Percentiles rank a stretch among this genome's conserved stretches.
Conservation (phyloP, 2,113 vertebrate genomes). For the Lynx canadensis region DNA sequence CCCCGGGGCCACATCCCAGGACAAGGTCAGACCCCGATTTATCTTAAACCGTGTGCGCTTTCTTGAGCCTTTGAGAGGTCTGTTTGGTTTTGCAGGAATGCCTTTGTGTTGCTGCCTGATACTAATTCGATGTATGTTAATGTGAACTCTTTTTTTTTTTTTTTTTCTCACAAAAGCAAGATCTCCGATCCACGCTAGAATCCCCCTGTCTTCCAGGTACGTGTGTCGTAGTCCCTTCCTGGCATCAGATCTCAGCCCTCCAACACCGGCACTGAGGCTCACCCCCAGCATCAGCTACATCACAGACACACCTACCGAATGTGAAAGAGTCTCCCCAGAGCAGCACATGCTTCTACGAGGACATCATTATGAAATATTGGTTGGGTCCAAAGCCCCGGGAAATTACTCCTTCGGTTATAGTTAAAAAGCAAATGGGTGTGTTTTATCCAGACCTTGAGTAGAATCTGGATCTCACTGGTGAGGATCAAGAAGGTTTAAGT, state of each 20-base stretch:
- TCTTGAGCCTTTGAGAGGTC: neutral
- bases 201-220: neutral
- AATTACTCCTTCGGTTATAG: neutral
- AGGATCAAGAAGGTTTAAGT: neutral
- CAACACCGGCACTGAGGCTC: rapidly evolving
- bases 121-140: neutral
- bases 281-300: rapidly evolving
- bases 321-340: neutral
- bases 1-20: neutral
- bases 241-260: neutral
- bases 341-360: neutral
- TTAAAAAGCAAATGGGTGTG: neutral
- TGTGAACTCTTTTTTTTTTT: neutral
- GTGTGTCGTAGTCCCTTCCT: rapidly evolving
- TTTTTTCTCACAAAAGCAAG: neutral
- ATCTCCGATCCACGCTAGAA: neutral
- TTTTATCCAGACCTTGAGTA: neutral
- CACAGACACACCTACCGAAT: neutral
- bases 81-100: neutral
- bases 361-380: neutral
- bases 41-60: neutral
- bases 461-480: neutral
- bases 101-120: neutral
- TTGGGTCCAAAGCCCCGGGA: neutral
- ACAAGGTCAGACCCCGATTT: neutral